phyloP scores from a whole-genome alignment of 1,140 invertebrate species.

The Carcinoscorpius rotundicauda region DNA sequence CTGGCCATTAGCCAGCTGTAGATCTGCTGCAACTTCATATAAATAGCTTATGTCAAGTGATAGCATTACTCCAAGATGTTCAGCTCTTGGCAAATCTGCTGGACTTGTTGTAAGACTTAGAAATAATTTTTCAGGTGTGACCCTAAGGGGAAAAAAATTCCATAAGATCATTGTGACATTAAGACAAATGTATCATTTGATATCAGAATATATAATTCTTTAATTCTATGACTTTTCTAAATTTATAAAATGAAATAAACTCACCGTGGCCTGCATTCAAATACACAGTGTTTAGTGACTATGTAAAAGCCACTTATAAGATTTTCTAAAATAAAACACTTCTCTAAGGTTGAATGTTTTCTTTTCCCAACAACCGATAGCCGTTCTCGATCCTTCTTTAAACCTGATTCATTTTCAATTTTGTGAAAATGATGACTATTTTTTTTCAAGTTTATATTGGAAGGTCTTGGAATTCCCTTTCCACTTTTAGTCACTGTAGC shows the following conservation, averaged over 20 bases:
- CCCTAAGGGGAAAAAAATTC: conserved; percentile 31
- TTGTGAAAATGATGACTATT: too few relatives aligned
- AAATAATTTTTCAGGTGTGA: conserved; percentile 50
- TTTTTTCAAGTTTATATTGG: too few relatives aligned
- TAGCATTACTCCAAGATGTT: conserved; percentile 32
- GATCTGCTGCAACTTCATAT: conserved; percentile 57
- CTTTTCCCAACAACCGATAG: too few relatives aligned
- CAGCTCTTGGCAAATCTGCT: conserved; percentile 24
- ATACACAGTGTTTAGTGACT: conserved; percentile 52
- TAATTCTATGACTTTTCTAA: neutral
- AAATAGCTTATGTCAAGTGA: conserved; percentile 50
- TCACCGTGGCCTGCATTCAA: conserved; percentile 52
- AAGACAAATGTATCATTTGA: conserved; percentile 1
- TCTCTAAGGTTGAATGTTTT: too few relatives aligned
- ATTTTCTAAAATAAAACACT: too few relatives aligned
- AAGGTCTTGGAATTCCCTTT: too few relatives aligned
- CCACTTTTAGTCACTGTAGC: too few relatives aligned
- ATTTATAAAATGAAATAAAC: neutral
- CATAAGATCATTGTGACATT: neutral
- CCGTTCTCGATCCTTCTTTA: too few relatives aligned
- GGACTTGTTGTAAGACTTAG: conserved; percentile 29
- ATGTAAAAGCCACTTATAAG: conserved; percentile 43
- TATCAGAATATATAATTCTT: neutral
- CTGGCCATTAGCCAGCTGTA: conserved; percentile 47
- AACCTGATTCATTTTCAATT: too few relatives aligned